These are phyloP conservation scores for Panurus biarmicus DNA, from an alignment of 2,113 vertebrate species.

Conservation along the genomic window DNA sequence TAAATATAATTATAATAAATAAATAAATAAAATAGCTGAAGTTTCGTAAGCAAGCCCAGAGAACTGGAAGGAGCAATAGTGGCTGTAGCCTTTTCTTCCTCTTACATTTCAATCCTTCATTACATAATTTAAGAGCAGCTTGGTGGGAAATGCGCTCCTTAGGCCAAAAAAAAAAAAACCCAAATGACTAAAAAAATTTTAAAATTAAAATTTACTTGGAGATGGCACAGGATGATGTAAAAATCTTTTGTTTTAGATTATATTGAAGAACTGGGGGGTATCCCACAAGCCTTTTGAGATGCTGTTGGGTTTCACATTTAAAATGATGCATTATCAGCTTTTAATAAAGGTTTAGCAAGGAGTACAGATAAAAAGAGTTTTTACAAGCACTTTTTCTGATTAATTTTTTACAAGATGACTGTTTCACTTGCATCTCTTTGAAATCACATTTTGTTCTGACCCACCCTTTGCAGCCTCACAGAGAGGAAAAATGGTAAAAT, in stretches of 20 bases:
- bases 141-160: neutral
- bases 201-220: neutral
- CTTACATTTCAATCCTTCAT: neutral
- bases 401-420: neutral
- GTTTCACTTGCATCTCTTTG: neutral
- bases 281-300: neutral
- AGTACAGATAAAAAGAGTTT: neutral
- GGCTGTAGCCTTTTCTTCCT: neutral
- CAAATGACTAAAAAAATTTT: neutral
- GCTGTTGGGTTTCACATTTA: neutral
- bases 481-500: neutral
- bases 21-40: constrained; percentile 11
- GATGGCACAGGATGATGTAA: neutral
- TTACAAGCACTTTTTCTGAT: neutral
- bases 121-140: neutral
- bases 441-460: constrained; percentile 15
- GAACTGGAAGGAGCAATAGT: neutral
- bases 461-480: neutral
- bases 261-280: neutral
- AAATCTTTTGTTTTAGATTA: neutral
- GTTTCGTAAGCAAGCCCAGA: neutral
- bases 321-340: neutral
- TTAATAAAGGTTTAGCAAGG: neutral
- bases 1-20: neutral
- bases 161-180: neutral